Evolutionary conservation across 2,888 invertebrate species (phyloP).

Genomic region (Endotricha flammealis): DNA sequence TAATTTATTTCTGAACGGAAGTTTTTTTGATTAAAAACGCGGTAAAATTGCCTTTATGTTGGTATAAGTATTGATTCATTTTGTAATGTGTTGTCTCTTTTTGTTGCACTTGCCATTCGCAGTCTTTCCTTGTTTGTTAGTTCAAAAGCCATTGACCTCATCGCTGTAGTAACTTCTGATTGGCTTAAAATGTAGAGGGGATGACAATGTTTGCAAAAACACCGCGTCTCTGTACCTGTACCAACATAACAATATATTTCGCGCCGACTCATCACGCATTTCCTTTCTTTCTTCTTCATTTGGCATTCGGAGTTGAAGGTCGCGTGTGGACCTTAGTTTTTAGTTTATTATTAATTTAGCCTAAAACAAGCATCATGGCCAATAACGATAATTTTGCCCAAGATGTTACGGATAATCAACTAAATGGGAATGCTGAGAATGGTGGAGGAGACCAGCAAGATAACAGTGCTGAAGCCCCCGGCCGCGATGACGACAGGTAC

Average conservation of each 20-base stretch:
- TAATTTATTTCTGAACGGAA: constrained; percentile 3
- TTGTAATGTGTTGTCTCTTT: constrained; percentile 30
- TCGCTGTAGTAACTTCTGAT: constrained; percentile 34
- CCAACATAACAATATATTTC: constrained; percentile 49
- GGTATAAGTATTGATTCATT: constrained; percentile 45
- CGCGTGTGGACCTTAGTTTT: constrained; percentile 66
- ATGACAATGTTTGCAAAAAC: constrained; percentile 33
- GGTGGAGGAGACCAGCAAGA: constrained; percentile 83
- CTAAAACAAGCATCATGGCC: constrained; percentile 80
- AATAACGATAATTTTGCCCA: constrained; percentile 89
- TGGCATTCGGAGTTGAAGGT: constrained; percentile 74
- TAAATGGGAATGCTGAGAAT: constrained; percentile 79
- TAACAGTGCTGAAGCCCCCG: constrained; percentile 85
- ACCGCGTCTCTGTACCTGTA: constrained; percentile 36
- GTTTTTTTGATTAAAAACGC: constrained; percentile 24
- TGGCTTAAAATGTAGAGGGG: constrained; percentile 41
- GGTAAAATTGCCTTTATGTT: constrained; percentile 36
- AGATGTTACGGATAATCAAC: constrained; percentile 85
- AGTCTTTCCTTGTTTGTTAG: constrained; percentile 32
- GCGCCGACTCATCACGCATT: constrained; percentile 57
- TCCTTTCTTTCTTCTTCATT: constrained; percentile 72
- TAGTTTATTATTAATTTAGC: constrained; percentile 77
- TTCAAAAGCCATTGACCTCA: constrained; percentile 61
- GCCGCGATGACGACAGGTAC: constrained; percentile 90
- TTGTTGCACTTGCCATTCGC: constrained; percentile 15